These are phyloP conservation scores for Pangasius larnaudii DNA, from an alignment of 2,797 vertebrate species.

Conservation along the genomic window DNA sequence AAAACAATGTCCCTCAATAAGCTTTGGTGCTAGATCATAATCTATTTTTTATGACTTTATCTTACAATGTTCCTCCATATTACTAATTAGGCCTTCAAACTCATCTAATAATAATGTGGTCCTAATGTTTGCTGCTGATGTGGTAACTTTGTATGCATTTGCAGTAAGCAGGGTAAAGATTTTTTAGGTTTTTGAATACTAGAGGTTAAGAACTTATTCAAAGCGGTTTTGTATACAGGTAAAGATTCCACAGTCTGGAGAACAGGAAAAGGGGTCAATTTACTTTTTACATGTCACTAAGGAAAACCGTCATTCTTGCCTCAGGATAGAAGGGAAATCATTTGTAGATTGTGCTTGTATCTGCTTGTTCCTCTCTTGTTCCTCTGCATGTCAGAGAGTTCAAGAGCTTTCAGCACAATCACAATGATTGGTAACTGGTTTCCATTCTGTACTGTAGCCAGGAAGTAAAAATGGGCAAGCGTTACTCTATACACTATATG, in stretches of 20 bases:
- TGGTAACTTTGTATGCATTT: neutral
- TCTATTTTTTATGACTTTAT: neutral
- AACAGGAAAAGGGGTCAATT: slow-evolving; percentile 27
- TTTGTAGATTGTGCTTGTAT: slow-evolving; percentile 14
- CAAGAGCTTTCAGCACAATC: slow-evolving; percentile 1
- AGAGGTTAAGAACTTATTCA: neutral
- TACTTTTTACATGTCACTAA: slow-evolving; percentile 14
- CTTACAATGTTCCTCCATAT: neutral
- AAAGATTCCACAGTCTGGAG: neutral
- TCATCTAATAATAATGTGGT: neutral
- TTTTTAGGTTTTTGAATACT: neutral
- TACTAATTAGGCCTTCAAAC: neutral
- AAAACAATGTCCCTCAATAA: neutral
- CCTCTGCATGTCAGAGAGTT: slow-evolving; percentile 32
- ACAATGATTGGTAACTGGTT: slow-evolving; percentile 22
- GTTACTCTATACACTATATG: neutral
- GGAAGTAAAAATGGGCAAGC: neutral
- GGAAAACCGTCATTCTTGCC: slow-evolving; percentile 26
- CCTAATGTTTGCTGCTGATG: neutral
- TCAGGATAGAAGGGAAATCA: slow-evolving; percentile 26
- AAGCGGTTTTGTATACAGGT: neutral
- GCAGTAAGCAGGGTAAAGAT: neutral
- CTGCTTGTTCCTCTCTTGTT: slow-evolving; percentile 5
- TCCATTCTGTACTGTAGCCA: slow-evolving; percentile 20
- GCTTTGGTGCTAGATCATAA: neutral